Percentiles rank a stretch among this genome's conserved stretches.
phyloP scores from a whole-genome alignment of 2,888 invertebrate genomes.

The Clitarchus hookeri region DNA sequence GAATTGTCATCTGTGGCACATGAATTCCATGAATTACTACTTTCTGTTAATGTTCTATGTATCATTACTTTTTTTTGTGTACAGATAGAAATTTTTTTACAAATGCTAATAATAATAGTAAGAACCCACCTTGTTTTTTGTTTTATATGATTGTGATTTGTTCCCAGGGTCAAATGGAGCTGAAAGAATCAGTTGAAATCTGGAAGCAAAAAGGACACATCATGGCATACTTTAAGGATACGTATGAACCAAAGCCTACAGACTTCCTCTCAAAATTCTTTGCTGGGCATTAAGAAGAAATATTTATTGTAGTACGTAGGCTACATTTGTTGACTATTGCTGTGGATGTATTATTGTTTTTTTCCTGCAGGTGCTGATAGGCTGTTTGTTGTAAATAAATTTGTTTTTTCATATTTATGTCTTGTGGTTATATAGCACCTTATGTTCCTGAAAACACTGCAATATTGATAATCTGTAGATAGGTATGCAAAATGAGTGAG shows the following conservation, averaged over 20 bases:
- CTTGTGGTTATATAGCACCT: too few relatives aligned
- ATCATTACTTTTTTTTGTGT: too few relatives aligned
- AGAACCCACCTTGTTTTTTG: too few relatives aligned
- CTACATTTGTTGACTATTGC: neutral
- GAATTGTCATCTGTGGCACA: too few relatives aligned
- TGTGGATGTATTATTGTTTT: neutral
- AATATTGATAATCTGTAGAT: too few relatives aligned
- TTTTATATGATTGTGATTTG: conserved; percentile 22
- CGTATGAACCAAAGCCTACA: conserved; percentile 80
- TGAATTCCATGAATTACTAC: too few relatives aligned
- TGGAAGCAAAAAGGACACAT: conserved; percentile 91
- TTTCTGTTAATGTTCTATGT: too few relatives aligned
- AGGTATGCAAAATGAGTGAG: too few relatives aligned
- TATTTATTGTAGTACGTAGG: neutral
- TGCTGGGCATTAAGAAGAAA: conserved; percentile 61
- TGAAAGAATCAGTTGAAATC: conserved; percentile 80
- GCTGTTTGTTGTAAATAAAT: neutral
- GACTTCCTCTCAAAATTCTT: conserved; percentile 93
- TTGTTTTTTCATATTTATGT: neutral
- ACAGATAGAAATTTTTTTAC: too few relatives aligned
- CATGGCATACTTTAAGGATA: conserved; percentile 87
- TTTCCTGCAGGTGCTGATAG: neutral
- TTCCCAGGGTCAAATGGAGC: conserved; percentile 90
- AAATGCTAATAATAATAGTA: too few relatives aligned
- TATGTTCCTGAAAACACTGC: too few relatives aligned